Evolutionary conservation across 2,888 invertebrate species (phyloP).

Genomic region (Orthosia gracilis): DNA sequence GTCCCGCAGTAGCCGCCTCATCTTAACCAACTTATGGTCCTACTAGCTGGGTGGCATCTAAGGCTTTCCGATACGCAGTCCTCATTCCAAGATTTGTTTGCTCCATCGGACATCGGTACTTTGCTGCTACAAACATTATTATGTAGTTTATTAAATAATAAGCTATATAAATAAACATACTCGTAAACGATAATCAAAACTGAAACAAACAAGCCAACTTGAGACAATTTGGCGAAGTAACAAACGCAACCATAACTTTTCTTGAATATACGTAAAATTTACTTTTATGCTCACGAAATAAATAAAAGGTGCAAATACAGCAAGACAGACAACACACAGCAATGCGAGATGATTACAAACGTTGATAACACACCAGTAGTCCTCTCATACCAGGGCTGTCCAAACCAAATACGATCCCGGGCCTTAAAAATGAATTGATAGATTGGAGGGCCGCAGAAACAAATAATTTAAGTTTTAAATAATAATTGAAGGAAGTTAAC

Average conservation of each 20-base stretch:
- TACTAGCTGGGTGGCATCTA: background rate
- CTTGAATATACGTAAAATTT: background rate
- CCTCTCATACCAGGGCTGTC: constrained; percentile 4
- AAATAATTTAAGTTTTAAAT: no score
- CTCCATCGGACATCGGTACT: no score
- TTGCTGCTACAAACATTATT: no score
- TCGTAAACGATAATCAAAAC: no score
- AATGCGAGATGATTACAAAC: constrained; percentile 45
- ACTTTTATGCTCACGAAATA: constrained; percentile 20
- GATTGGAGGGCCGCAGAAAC: background rate
- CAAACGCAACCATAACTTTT: background rate
- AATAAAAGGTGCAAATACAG: constrained; percentile 27
- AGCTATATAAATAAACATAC: background rate
- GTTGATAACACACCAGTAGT: constrained; percentile 19
- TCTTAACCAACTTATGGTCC: background rate
- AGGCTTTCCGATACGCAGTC: no score
- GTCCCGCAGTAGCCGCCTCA: background rate
- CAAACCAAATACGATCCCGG: background rate
- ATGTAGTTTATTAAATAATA: no score
- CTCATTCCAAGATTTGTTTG: no score
- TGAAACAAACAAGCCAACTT: no score
- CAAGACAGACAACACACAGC: constrained; percentile 3
- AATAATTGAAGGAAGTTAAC: no score
- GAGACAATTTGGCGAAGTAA: constrained; percentile 5
- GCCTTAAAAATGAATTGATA: background rate